A percentile compares a stretch with the other conserved stretches of the same genome.
phyloP scores from a whole-genome alignment of 2,888 invertebrate genomes.

The Anaspis maculata region DNA sequence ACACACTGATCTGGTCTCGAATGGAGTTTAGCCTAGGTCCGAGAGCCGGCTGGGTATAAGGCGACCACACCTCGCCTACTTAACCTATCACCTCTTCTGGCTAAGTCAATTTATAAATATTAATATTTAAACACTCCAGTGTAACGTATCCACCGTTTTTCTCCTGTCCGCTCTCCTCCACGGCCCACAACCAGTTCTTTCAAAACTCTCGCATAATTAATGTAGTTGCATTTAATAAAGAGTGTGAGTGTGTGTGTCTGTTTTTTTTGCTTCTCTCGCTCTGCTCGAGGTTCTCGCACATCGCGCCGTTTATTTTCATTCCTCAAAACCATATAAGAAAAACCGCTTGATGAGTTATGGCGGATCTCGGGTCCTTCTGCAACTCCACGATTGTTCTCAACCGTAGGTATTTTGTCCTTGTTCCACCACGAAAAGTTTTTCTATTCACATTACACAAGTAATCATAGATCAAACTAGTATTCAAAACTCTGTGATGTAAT shows the following conservation, averaged over 20 bases:
- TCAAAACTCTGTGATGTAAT: too few relatives aligned
- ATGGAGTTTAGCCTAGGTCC: slow-evolving; percentile 19
- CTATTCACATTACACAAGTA: too few relatives aligned
- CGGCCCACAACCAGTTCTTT: slow-evolving; percentile 17
- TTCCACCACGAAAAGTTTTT: too few relatives aligned
- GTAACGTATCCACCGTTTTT: slow-evolving; percentile 30
- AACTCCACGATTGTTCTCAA: too few relatives aligned
- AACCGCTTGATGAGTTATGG: slow-evolving; percentile 11
- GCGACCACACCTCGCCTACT: slow-evolving; percentile 38
- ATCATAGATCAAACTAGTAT: too few relatives aligned
- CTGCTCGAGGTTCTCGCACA: too few relatives aligned
- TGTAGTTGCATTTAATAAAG: slow-evolving; percentile 20
- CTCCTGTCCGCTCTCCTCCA: slow-evolving; percentile 8
- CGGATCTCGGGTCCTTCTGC: too few relatives aligned
- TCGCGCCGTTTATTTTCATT: too few relatives aligned
- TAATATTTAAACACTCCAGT: slow-evolving; percentile 37
- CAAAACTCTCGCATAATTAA: slow-evolving; percentile 20
- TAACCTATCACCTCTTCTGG: slow-evolving; percentile 39
- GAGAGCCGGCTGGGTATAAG: slow-evolving; percentile 10
- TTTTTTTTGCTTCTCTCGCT: slow-evolving; percentile 13
- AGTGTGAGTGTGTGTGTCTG: slow-evolving; percentile 17
- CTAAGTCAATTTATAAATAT: slow-evolving; percentile 41
- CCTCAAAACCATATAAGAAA: slow-evolving; percentile 9
- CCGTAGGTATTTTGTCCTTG: too few relatives aligned
- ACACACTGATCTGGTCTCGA: too few relatives aligned